Base-by-base conservation (phyloP, 2,888 invertebrate genomes). In the Coleophora flavipennella region DNA sequence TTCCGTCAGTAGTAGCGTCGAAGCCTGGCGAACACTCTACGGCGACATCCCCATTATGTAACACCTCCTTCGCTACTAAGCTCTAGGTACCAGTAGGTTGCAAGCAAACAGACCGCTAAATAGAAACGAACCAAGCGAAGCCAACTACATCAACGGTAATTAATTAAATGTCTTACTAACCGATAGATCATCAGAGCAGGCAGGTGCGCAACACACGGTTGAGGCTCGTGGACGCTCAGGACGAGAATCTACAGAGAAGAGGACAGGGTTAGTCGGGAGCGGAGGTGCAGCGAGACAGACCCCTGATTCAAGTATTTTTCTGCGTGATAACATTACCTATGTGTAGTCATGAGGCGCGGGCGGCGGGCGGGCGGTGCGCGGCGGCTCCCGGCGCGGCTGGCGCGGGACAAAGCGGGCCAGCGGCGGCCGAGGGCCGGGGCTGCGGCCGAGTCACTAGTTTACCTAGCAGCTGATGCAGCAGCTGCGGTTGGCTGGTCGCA, bases 151-250 rank as follows among this genome's bases (percentile, higher is more conserved):
- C 3, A 20, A 20, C 3, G 20, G 20, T 20, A 6, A 20, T 20
- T 4, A 20, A 20, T 20, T 3, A 9, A 10, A 38, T 14, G 33
- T 33, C 11, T 38, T 59, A 80, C 80, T 78, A 72, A 80, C 80
- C 80, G 77, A 78, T 62, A 69, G 69, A 69, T 68, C 80, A 81
- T 81, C 77, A 74, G 80, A 80, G 69, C 75, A 72, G 75, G 74
- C 73, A 69, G 74, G 69, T 61, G 77, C 68, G 71, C 77, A 80
- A 76, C 80, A 79, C 78, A 73, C 75, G 49, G 46, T 44, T 47
- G 55, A 49, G 50, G 51, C 51, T 20, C 40, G 51, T 47, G 42
- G 49, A 50, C 53, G 39, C 13, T 31, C 33, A 36, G 31, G 37
- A n/a, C 26, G 33, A 35, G 20, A 31, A 11, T 36, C 36, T 12